These are phyloP conservation scores for Ochropleura plecta DNA, from an alignment of 2,888 invertebrate species.

Conservation along the genomic window DNA sequence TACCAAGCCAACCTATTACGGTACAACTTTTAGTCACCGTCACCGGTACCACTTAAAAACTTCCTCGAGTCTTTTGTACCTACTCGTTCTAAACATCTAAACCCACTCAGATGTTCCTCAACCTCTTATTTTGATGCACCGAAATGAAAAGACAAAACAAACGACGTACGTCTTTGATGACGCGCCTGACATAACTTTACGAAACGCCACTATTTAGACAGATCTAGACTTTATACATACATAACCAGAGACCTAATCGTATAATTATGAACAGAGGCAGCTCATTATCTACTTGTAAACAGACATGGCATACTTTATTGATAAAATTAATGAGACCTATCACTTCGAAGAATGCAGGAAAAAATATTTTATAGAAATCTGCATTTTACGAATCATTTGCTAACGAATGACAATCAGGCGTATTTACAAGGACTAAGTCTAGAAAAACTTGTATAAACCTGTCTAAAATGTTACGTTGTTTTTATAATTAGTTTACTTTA, in stretches of 20 bases:
- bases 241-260: background rate
- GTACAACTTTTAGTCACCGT: too few species aligned
- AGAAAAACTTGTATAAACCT: background rate
- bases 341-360: background rate
- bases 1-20: too few species aligned
- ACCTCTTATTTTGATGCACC: background rate
- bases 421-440: background rate
- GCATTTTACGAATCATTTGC: slow-evolving; percentile 13
- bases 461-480: slow-evolving; percentile 6
- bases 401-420: slow-evolving; percentile 15
- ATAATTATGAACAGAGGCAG: background rate
- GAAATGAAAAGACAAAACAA: background rate
- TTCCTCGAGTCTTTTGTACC: too few species aligned
- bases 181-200: background rate
- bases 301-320: background rate
- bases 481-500: background rate
- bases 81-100: too few species aligned
- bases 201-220: background rate
- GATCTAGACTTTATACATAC: background rate
- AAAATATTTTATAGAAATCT: slow-evolving; percentile 2
- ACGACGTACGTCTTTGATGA: background rate
- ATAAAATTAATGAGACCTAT: background rate
- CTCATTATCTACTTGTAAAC: background rate
- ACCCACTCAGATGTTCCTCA: background rate
- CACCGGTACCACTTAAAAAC: too few species aligned